Conservation (phyloP, 2,113 vertebrate species). For the Pseudolaguvia tuberculata region DNA sequence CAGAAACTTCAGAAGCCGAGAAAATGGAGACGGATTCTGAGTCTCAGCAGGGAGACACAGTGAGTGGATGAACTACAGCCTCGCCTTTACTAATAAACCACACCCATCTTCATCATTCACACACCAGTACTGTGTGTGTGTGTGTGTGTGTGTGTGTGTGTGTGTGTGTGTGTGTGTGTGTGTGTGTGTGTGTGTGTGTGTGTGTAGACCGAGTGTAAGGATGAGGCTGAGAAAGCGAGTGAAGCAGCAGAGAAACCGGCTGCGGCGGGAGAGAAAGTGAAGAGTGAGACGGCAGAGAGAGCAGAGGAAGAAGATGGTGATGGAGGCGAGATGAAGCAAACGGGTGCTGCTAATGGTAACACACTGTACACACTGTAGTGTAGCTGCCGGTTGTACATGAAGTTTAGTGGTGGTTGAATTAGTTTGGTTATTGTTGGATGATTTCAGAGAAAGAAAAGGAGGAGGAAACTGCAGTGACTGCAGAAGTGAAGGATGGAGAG, state of each 20-base stretch:
- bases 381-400: background rate
- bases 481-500: conserved; percentile 82
- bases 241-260: conserved; percentile 76
- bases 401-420: background rate
- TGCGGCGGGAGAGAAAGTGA: conserved; percentile 70
- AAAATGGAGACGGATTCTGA: conserved; percentile 88
- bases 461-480: conserved; percentile 67
- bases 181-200: conserved; percentile 2
- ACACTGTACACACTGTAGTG: background rate
- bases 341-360: conserved; percentile 17
- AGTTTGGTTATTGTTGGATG: background rate
- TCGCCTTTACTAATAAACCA: background rate
- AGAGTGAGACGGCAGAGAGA: conserved; percentile 50
- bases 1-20: conserved; percentile 80
- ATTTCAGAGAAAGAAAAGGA: conserved; percentile 67
- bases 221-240: conserved; percentile 70
- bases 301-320: conserved; percentile 63
- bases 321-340: conserved; percentile 55
- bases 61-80: conserved; percentile 52
- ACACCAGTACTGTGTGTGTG: too few relatives aligned
- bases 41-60: conserved; percentile 84
- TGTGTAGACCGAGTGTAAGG: conserved; percentile 78
- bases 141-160: too few relatives aligned
- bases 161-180: too few relatives aligned
- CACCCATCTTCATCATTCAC: too few relatives aligned